A percentile compares a stretch with the other conserved stretches of the same genome.
Evolutionary conservation across 2,797 vertebrate species (phyloP).

Genomic region (Ctenopoma kingsleyae): DNA sequence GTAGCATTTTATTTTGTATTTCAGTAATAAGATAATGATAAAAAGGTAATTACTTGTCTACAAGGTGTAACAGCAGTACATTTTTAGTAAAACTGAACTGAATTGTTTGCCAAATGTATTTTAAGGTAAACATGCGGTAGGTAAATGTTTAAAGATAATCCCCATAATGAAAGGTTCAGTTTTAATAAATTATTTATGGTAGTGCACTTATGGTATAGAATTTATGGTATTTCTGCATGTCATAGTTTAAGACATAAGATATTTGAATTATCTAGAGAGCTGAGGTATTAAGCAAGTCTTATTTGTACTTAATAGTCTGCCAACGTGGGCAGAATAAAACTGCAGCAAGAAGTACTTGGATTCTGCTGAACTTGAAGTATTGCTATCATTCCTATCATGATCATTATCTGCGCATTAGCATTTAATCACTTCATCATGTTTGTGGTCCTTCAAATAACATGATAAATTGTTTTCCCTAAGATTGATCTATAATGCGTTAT

Average conservation of each 20-base stretch:
- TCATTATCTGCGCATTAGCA: conserved; percentile 69
- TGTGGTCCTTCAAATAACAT: conserved; percentile 60
- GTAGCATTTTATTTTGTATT: background rate
- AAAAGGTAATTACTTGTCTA: background rate
- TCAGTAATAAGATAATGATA: background rate
- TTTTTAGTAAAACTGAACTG: too few relatives aligned
- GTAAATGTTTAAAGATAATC: too few relatives aligned
- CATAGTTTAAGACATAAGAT: too few relatives aligned
- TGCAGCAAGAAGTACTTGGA: background rate
- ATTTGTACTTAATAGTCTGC: background rate
- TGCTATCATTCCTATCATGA: conserved; percentile 19
- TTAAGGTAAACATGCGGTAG: too few relatives aligned
- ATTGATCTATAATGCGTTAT: conserved; percentile 67
- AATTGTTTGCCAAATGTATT: too few relatives aligned
- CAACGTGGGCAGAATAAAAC: conserved; percentile 4
- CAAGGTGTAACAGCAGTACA: too few relatives aligned
- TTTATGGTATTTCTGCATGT: too few relatives aligned
- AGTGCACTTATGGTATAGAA: too few relatives aligned
- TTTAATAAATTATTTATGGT: too few relatives aligned
- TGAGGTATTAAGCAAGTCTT: background rate
- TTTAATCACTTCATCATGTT: conserved; percentile 66
- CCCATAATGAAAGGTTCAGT: too few relatives aligned
- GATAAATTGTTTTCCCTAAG: conserved; percentile 58
- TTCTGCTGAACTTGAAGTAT: conserved; percentile 23
- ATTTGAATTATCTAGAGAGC: too few relatives aligned